phyloP scores from a whole-genome alignment of 1,140 invertebrate genomes.

The Nephotettix cincticeps region DNA sequence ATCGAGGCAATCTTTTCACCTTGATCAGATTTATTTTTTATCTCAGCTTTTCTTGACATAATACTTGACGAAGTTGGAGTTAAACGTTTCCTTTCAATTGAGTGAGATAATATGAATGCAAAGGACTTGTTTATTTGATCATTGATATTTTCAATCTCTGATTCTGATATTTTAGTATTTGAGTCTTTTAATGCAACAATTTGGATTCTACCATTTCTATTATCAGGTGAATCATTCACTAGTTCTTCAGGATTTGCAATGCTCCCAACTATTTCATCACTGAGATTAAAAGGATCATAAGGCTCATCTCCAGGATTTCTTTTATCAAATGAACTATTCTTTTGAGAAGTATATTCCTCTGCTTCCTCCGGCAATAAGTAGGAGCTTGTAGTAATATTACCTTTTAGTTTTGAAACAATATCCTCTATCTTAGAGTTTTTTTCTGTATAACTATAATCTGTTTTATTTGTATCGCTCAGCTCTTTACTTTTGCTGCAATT shows the following conservation, averaged over 20 bases:
- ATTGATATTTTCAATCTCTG: not conserved
- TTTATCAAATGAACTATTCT: not conserved
- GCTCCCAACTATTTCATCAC: not conserved
- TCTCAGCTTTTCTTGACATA: not conserved
- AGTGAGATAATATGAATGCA: not conserved
- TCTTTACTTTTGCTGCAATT: not conserved
- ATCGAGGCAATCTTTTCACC: not conserved
- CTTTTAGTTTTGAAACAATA: constrained; percentile 3
- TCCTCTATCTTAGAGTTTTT: not conserved
- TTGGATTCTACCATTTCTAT: not conserved
- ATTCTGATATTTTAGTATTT: not conserved
- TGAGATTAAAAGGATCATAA: constrained; percentile 6
- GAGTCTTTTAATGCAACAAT: not conserved
- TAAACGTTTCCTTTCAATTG: constrained; percentile 8
- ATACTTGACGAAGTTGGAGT: not conserved
- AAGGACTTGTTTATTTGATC: not conserved
- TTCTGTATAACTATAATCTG: not conserved
- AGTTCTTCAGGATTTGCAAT: not conserved
- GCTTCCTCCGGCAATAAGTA: not conserved
- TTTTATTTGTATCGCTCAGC: not conserved
- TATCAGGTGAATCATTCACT: not conserved
- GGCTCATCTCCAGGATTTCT: not conserved
- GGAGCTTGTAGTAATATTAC: not conserved
- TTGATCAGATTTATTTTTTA: not conserved
- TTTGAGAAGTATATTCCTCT: not conserved